A percentile compares a stretch with the other conserved stretches of the same genome.
Conservation (phyloP, 1,140 invertebrate species). For the Elysia chlorotica region DNA sequence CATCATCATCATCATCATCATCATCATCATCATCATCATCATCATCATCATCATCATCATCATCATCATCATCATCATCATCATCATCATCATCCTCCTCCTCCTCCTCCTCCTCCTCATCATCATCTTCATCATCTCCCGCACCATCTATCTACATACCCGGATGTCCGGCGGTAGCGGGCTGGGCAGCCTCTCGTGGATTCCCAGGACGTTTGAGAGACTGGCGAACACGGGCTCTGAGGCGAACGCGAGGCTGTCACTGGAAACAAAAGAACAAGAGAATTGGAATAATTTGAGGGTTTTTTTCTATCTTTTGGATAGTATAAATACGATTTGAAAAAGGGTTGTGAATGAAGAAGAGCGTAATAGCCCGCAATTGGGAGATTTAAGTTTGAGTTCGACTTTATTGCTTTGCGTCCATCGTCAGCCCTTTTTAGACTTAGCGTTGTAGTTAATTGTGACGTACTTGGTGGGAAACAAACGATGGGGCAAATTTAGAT, state of each 20-base stretch:
- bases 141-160: constrained; percentile 37
- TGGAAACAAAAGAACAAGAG: constrained; percentile 49
- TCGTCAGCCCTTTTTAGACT: too few species aligned
- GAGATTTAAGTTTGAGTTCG: too few species aligned
- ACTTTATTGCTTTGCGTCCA: too few species aligned
- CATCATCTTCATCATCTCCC: constrained; percentile 18
- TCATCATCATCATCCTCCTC: too few species aligned
- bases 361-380: too few species aligned
- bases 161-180: constrained; percentile 67
- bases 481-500: too few species aligned
- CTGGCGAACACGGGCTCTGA: constrained; percentile 87
- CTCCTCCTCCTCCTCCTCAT: not conserved
- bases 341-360: too few species aligned
- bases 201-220: constrained; percentile 83
- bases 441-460: too few species aligned
- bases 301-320: too few species aligned
- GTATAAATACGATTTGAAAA: too few species aligned
- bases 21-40: constrained; percentile 14
- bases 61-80: constrained; percentile 19
- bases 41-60: constrained; percentile 15
- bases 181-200: constrained; percentile 51
- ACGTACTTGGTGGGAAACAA: too few species aligned
- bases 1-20: constrained; percentile 20
- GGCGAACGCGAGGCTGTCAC: constrained; percentile 88
- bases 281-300: too few species aligned